These are phyloP conservation scores for Plecturocebus donacophilus DNA, from an alignment of 2,113 vertebrate species.

Conservation along the genomic window DNA sequence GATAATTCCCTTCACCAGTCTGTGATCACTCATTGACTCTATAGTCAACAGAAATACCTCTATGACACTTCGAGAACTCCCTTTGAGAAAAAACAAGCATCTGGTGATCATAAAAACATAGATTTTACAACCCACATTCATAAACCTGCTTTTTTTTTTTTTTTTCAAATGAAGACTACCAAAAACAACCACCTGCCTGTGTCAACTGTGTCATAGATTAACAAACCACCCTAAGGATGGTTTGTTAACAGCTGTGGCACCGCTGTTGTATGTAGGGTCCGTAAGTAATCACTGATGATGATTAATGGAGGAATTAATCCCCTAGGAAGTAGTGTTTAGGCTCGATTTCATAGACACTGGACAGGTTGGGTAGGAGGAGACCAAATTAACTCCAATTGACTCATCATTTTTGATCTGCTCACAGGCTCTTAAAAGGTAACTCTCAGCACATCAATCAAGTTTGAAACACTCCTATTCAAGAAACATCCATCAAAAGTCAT, in stretches of 20 bases:
- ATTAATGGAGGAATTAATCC: not conserved
- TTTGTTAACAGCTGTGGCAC: not conserved
- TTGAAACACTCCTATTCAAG: constrained; percentile 44
- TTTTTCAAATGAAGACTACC: not conserved
- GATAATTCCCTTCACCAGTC: not conserved
- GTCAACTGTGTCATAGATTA: not conserved
- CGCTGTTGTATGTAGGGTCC: not conserved
- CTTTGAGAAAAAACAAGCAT: not conserved
- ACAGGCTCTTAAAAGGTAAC: constrained; percentile 6
- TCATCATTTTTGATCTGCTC: constrained; percentile 14
- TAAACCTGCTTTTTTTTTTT: not conserved
- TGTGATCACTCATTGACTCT: not conserved
- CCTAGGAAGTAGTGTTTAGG: not conserved
- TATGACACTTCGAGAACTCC: not conserved
- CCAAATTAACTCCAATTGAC: constrained; percentile 29
- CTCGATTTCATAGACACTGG: not conserved
- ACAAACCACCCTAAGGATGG: not conserved
- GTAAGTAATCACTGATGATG: not conserved
- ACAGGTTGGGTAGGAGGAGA: not conserved
- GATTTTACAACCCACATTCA: not conserved
- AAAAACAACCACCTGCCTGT: not conserved
- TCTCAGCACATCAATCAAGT: constrained; percentile 37
- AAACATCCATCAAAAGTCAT: constrained; percentile 30
- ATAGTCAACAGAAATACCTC: not conserved
- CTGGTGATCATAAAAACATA: not conserved